Base-by-base conservation (phyloP, 2,888 invertebrate genomes). In the Polylopha cassiicola region DNA sequence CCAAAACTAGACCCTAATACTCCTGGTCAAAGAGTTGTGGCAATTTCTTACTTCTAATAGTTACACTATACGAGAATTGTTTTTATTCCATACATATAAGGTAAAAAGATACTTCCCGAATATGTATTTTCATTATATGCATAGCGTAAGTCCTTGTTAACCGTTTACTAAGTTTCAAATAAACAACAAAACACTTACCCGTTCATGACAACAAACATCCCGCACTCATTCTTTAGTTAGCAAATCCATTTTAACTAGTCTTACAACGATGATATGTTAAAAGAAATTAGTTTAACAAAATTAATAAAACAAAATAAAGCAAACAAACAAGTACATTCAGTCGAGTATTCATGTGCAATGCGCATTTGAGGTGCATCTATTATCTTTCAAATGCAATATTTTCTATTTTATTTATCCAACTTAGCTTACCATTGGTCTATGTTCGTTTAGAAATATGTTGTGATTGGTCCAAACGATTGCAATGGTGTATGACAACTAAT, bases 111-210 rank as follows among this genome's bases (percentile, higher is more conserved):
- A 33, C 18, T 38, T 37, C 16, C 37, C 28, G 15, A 32, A 33
- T 28, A 22, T 17, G 27, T 29, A 28, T 31, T 43, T 21, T 28
- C 32, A 32, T 30, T 26, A 30, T 29, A 18, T 15, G 37, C 29
- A 27, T 29, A 20, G 28, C 14, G 18, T n/a, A 37, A 27, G 14
- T 38, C 31, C 37, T 32, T 33, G 38, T 43, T 21, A 37, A 49
- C 50, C 48, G 50, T 50, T 46, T 31, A 46, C 24, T 39, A 53
- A 47, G 47, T 46, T 46, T 46, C 39, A 46, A 46, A 46, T 31
- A 42, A 38, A 32, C 38, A 45, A 44, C 30, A 32, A 46, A 34
- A 26, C 38, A 46, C 45, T 43, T 43, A 46, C 45, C 45, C 43
- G 38, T 34, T 31, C 28, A 22, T 23, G 38, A 41, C 23, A 31